phyloP scores from a whole-genome alignment of 1,140 invertebrate genomes.

The Bombus pascuorum region DNA sequence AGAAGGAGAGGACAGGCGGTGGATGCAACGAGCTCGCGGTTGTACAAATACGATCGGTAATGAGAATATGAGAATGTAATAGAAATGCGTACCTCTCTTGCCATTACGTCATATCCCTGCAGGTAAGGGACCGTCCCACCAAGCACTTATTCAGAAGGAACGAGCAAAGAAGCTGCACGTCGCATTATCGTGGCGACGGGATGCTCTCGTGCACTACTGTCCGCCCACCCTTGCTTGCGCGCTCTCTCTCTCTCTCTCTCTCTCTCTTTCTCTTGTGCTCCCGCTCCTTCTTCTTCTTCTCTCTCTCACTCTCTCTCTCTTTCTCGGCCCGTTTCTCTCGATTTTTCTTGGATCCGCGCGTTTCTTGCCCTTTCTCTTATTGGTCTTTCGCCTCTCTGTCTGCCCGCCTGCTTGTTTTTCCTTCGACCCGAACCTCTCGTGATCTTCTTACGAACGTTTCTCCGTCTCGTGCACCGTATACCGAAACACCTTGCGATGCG shows the following conservation, averaged over 20 bases:
- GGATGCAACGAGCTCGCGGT: background rate
- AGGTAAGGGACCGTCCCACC: conserved; percentile 79
- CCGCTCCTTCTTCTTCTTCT: background rate
- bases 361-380: background rate
- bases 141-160: conserved; percentile 72
- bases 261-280: background rate
- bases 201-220: conserved; percentile 63
- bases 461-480: conserved; percentile 25
- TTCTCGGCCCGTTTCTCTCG: background rate
- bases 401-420: background rate
- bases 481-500: conserved; percentile 43
- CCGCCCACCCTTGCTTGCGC: conserved; percentile 63
- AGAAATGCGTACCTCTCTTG: conserved; percentile 81
- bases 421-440: background rate
- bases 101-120: conserved; percentile 84
- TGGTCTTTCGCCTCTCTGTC: background rate
- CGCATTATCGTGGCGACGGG: conserved; percentile 63
- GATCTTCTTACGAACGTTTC: background rate
- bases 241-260: conserved; percentile 6
- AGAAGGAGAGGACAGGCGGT: background rate
- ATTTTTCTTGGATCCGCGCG: background rate
- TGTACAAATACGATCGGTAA: background rate
- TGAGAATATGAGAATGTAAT: conserved; percentile 36
- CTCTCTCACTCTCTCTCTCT: background rate
- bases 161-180: conserved; percentile 62